A percentile compares a stretch with the other conserved stretches of the same genome.
phyloP scores from a whole-genome alignment of 2,113 vertebrate species.

The Drymodes brunneopygia region DNA sequence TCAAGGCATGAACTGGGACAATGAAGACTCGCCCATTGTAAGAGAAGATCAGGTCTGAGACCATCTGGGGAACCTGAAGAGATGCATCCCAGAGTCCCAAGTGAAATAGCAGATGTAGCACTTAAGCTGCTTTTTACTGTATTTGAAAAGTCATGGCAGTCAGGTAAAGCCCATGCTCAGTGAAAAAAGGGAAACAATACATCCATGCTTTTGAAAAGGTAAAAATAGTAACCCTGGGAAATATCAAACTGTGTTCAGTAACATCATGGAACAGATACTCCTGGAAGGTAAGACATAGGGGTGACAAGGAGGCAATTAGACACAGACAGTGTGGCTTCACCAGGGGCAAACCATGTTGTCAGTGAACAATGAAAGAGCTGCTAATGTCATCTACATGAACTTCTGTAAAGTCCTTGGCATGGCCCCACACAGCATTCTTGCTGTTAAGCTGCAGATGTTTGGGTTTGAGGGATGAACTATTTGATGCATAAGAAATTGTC shows the following conservation, averaged over 20 bases:
- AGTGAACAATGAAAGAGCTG: not conserved
- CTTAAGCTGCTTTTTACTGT: not conserved
- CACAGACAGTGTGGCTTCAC: not conserved
- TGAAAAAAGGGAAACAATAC: not conserved
- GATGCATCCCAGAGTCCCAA: not conserved
- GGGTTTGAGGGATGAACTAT: not conserved
- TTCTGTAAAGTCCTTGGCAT: not conserved
- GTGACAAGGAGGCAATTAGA: not conserved
- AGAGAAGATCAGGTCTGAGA: not conserved
- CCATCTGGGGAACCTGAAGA: not conserved
- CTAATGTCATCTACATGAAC: not conserved
- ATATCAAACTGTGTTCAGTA: not conserved
- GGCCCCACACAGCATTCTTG: not conserved
- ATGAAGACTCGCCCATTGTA: rapidly evolving
- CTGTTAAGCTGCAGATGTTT: not conserved
- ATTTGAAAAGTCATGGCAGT: not conserved
- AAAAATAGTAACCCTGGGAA: not conserved
- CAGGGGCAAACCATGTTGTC: not conserved
- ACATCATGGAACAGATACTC: not conserved
- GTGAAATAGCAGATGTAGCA: not conserved
- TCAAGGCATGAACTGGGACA: not conserved
- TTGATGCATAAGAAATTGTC: not conserved
- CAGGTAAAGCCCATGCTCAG: not conserved
- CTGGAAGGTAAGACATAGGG: not conserved
- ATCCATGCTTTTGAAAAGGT: not conserved